Base-by-base conservation (phyloP, 2,888 invertebrate genomes). In the Minunthozetes semirufus region DNA sequence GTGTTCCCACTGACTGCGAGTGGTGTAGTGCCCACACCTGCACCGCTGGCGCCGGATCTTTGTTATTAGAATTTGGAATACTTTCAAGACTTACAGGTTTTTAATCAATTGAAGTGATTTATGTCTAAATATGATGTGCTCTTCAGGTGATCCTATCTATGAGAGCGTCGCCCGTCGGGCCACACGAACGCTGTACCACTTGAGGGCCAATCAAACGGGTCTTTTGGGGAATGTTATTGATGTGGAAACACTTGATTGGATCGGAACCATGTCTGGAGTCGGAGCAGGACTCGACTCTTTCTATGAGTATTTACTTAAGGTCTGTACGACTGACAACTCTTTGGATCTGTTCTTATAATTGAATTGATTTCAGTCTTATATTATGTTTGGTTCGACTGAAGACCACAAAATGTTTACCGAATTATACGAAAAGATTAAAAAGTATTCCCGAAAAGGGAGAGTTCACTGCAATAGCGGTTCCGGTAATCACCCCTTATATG, bases 281-380 rank as follows among this genome's bases (percentile, higher is more conserved):
- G 88, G 88, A 59, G 88, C 88, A 73, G 87, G 88, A 17, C 80
- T 87, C 42, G 88, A 88, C 80, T 88, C 87, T 1, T 88, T 85
- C 80, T 88, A 85, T 81, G 88, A 88, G 81, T 88, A 88, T 81
- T 81, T 88, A 78, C 82, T 88, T 72, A 88, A 88, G 81, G 84
- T 83, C 79, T 75, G 15, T 38, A 59, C 17, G 46, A 22, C n/a
- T 42, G 11, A 9, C 1, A n/a, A n/a, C 56, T 70, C n/a, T 63
- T 48, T n/a, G n/a, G 19, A 3, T 38, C 22, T 17, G 15, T 50
- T 9, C 19, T n/a, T n/a, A n/a, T 53, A 22, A 75, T 22, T 59
- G 38, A 72, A 8, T 71, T 72, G 72, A 76, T 80, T 81, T 46
- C 80, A 84, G 83, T 83, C 86, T 2, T 87, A 86, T 80, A 86